These are phyloP conservation scores for Hypomecis atomaria DNA, from an alignment of 2,888 invertebrate genomes.

Conservation along the genomic window DNA sequence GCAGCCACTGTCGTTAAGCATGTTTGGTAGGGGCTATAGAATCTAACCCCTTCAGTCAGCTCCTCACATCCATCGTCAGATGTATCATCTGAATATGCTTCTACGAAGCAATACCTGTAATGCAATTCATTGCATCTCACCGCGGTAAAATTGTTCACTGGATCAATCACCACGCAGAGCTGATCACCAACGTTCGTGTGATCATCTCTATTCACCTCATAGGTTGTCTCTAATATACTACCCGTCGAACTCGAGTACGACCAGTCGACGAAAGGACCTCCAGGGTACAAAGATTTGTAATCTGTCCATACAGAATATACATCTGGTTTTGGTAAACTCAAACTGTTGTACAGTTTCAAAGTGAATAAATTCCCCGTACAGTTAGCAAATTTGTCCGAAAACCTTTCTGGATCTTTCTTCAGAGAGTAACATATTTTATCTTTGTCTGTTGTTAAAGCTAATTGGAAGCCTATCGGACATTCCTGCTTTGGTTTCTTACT, in stretches of 20 bases:
- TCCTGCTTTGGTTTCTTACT: conserved; percentile 44
- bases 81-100: conserved; percentile 56
- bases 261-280: conserved; percentile 75
- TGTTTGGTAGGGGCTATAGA: conserved; percentile 66
- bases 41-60: conserved; percentile 51
- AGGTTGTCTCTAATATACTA: conserved; percentile 52
- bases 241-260: conserved; percentile 65
- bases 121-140: conserved; percentile 66
- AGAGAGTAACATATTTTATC: conserved; percentile 63
- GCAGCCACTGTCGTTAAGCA: conserved; percentile 61
- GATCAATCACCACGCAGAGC: conserved; percentile 67
- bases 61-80: conserved; percentile 59
- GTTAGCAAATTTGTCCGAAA: conserved; percentile 65
- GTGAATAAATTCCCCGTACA: conserved; percentile 73
- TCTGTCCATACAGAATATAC: conserved; percentile 71
- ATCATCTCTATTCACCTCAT: conserved; percentile 56
- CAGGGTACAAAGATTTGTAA: conserved; percentile 70
- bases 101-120: conserved; percentile 72
- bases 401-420: conserved; percentile 70
- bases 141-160: conserved; percentile 61
- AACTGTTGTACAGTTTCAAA: conserved; percentile 56
- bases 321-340: conserved; percentile 58
- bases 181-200: conserved; percentile 57
- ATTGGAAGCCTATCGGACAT: conserved; percentile 73
- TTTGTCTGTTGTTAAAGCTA: conserved; percentile 52